These are phyloP conservation scores for Lepus europaeus DNA, from an alignment of 2,113 vertebrate species.

Conservation along the genomic window DNA sequence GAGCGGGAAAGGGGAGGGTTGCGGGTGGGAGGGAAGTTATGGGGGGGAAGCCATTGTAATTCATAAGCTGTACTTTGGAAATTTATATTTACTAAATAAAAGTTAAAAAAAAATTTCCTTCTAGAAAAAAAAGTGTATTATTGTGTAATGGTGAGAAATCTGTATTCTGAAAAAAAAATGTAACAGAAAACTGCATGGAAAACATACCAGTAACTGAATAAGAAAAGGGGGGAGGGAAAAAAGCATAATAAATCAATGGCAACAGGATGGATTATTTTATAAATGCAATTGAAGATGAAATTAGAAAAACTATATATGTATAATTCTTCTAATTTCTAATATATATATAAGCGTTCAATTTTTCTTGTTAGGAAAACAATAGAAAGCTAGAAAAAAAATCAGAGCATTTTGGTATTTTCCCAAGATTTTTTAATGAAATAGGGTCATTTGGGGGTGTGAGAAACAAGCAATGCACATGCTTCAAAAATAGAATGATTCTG, in stretches of 20 bases:
- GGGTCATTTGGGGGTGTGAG: not conserved
- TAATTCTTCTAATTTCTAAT: not conserved
- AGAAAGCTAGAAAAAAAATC: slow-evolving; percentile 8
- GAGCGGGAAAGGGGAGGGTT: too few species aligned
- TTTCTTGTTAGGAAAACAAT: slow-evolving; percentile 30
- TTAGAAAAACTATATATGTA: not conserved
- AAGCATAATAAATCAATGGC: slow-evolving; percentile 26
- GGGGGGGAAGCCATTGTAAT: too few species aligned
- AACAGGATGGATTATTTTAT: not conserved
- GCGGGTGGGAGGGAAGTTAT: too few species aligned
- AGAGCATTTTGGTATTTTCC: slow-evolving; percentile 6
- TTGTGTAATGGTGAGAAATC: too few species aligned
- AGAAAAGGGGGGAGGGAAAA: slow-evolving; percentile 30
- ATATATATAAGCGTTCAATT: not conserved
- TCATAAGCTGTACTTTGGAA: too few species aligned
- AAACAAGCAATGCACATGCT: slow-evolving; percentile 1
- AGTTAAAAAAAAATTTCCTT: too few species aligned
- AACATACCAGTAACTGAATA: not conserved
- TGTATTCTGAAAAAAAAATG: not conserved
- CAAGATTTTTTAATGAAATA: slow-evolving; percentile 37
- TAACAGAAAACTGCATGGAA: not conserved
- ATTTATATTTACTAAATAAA: too few species aligned
- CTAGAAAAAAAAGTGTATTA: too few species aligned
- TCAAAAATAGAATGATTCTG: slow-evolving; percentile 49
- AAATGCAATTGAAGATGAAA: slow-evolving; percentile 27